A percentile compares a stretch with the other conserved stretches of the same genome.
phyloP scores from a whole-genome alignment of 2,888 invertebrate species.

The Lycophotia porphyrea region DNA sequence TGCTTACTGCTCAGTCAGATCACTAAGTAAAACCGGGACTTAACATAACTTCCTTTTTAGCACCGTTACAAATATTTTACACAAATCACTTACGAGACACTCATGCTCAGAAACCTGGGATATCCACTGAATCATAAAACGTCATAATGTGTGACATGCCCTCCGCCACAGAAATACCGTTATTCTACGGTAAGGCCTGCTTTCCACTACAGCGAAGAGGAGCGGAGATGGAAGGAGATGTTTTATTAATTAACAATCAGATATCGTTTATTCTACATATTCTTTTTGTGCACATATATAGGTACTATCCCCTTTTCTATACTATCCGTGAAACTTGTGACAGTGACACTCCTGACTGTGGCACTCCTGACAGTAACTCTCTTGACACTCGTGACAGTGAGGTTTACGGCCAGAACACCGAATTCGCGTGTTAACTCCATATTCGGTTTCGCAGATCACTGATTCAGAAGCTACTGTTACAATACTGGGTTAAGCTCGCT shows the following conservation, averaged over 20 bases:
- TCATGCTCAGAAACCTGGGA: background rate
- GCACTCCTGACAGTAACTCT: no score
- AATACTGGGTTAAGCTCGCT: background rate
- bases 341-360: background rate
- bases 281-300: background rate
- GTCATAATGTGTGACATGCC: background rate
- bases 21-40: constrained; percentile 2
- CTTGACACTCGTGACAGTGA: background rate
- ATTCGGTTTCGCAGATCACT: background rate
- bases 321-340: background rate
- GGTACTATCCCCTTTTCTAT: no score
- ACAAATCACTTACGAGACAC: constrained; percentile 1
- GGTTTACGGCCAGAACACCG: background rate
- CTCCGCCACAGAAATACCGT: background rate
- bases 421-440: background rate
- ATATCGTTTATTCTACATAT: background rate
- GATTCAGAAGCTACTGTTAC: background rate
- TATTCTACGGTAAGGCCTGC: background rate
- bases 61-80: constrained; percentile 17
- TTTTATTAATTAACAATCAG: background rate
- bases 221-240: background rate
- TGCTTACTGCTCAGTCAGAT: background rate
- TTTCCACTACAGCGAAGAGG: background rate
- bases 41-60: constrained; percentile 10
- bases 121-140: constrained; percentile 29